A percentile compares a stretch with the other conserved stretches of the same genome.
These are phyloP conservation scores for Equus przewalskii DNA, from an alignment of 2,113 vertebrate species.

Conservation along the genomic window DNA sequence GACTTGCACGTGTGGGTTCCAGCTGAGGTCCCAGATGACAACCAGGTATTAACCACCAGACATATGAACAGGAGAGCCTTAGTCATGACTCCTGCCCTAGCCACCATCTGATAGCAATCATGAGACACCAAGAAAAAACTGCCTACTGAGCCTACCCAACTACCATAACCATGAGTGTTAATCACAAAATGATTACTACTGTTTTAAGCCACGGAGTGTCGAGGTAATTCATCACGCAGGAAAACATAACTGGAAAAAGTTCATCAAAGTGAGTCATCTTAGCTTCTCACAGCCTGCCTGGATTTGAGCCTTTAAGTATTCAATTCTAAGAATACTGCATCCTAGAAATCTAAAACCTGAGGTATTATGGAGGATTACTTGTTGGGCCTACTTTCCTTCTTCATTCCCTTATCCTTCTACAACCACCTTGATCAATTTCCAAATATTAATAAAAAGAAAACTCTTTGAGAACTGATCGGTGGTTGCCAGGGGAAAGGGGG, in stretches of 20 bases:
- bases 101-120: background rate
- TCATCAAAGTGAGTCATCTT: background rate
- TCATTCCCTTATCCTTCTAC: background rate
- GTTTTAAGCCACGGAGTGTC: background rate
- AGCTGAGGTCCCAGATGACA: background rate
- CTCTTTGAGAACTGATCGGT: too few species aligned
- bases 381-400: background rate
- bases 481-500: too few species aligned
- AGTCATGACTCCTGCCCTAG: background rate
- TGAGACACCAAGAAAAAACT: background rate
- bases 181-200: background rate
- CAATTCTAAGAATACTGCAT: background rate
- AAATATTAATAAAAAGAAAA: background rate
- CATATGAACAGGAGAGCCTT: background rate
- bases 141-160: background rate
- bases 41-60: background rate
- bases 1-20: background rate
- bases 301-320: background rate
- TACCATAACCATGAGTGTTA: background rate
- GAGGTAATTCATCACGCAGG: background rate
- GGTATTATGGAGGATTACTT: background rate
- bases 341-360: slow-evolving; percentile 5
- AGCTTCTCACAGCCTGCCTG: background rate
- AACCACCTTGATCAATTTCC: background rate
- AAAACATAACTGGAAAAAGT: background rate